Evolutionary conservation across 1,140 invertebrate genomes (phyloP), one percentile per base, ranked within the genome.

Genomic region (Neotoxoptera formosana): DNA sequence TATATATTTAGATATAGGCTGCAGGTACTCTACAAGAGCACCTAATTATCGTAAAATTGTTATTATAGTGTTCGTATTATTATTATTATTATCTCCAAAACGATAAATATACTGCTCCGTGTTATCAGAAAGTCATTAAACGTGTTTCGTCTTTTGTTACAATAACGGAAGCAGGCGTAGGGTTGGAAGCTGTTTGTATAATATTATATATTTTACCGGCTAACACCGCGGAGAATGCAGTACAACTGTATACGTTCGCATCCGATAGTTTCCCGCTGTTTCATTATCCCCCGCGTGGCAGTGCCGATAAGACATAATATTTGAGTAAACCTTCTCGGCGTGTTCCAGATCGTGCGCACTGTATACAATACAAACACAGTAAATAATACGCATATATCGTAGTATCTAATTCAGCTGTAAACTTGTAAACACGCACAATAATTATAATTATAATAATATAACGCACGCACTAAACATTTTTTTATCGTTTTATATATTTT

Each of bases 41-140:
- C 30, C 30, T 17, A 76, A 76, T 76, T 76, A n/a, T 76, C 17
- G 60, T n/a, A n/a, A n/a, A n/a, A n/a, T 76, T 17, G n/a, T 76
- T 67, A 67, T n/a, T 51, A 9, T 56, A 76, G 4, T 76, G 17
- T 34, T 76, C 60, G 17, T 84, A n/a, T n/a, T n/a, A n/a, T n/a
- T n/a, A n/a, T n/a, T n/a, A n/a, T n/a, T n/a, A n/a, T n/a, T n/a
- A 84, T 84, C 83, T 84, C 83, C 45, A 41, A 41, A 84, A 45
- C 41, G 8, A 84, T 84, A 41, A 84, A 84, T 84, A 84, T 84
- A 84, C 83, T 45, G n/a, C n/a, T n/a, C n/a, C n/a, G 41, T 84
- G 21, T 84, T 84, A 84, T 84, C 83, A 84, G 36, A 41, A 84
- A 36, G 36, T 84, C 41, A 41, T 41, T 45, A 36, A 41, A 84